Conservation (phyloP, 2,797 vertebrate genomes). For the Sebastes vulpes region DNA sequence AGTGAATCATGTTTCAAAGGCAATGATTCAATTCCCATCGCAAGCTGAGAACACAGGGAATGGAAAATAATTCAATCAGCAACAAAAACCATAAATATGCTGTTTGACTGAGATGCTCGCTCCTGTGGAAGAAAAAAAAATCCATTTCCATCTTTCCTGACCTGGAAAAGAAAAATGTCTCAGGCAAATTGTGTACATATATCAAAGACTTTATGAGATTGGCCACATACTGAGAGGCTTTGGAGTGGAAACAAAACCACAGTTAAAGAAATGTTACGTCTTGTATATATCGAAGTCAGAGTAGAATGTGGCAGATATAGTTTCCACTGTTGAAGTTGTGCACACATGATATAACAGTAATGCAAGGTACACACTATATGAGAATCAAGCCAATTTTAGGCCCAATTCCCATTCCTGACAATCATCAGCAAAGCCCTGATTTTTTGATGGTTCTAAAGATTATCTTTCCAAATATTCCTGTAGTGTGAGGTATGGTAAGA, state of each 20-base stretch:
- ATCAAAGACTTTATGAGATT: slow-evolving; percentile 61
- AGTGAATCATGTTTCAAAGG: slow-evolving; percentile 82
- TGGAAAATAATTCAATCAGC: slow-evolving; percentile 85
- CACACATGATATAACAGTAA: background rate
- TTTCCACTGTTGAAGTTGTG: slow-evolving; percentile 8
- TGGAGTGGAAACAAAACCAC: slow-evolving; percentile 41
- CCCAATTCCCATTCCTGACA: too few species aligned
- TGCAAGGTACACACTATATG: too few species aligned
- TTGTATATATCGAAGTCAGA: background rate
- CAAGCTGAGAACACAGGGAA: slow-evolving; percentile 75
- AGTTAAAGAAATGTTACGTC: slow-evolving; percentile 40
- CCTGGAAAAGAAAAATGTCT: slow-evolving; percentile 73
- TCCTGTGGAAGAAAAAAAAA: slow-evolving; percentile 66
- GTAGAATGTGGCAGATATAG: background rate
- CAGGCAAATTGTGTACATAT: slow-evolving; percentile 59
- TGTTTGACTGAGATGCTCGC: slow-evolving; percentile 73
- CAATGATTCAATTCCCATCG: slow-evolving; percentile 79
- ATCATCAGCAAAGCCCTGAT: too few species aligned
- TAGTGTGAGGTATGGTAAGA: too few species aligned
- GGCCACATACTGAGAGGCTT: slow-evolving; percentile 41
- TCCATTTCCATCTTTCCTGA: slow-evolving; percentile 73
- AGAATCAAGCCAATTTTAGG: too few species aligned
- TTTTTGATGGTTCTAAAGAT: too few species aligned
- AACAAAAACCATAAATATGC: slow-evolving; percentile 77
- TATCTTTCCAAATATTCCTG: too few species aligned